phyloP scores from a whole-genome alignment of 2,113 vertebrate genomes.

The Sebastes fasciatus region DNA sequence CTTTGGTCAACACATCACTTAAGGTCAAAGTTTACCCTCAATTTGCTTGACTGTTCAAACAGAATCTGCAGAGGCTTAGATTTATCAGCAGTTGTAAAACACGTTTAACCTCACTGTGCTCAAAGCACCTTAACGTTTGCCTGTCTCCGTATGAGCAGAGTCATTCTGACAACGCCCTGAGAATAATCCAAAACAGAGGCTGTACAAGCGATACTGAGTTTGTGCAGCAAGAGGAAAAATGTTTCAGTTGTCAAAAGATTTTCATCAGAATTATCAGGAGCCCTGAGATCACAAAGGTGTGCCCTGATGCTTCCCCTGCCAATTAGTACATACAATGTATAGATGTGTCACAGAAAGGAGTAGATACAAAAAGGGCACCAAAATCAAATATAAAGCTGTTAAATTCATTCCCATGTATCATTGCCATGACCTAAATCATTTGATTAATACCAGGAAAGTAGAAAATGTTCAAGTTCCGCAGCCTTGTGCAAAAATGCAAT shows the following conservation, averaged over 20 bases:
- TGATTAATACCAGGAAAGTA: not conserved
- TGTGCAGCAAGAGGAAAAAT: not conserved
- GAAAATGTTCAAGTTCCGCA: not conserved
- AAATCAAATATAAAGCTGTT: not conserved
- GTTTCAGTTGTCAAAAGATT: slow-evolving; percentile 20
- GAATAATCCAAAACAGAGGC: not conserved
- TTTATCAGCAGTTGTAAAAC: slow-evolving; percentile 13
- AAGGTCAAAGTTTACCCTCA: slow-evolving; percentile 21
- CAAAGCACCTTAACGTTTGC: not conserved
- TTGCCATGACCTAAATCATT: not conserved
- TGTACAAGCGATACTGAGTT: not conserved
- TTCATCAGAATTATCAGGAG: slow-evolving; percentile 16
- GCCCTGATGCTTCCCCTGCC: not conserved
- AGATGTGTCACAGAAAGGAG: not conserved
- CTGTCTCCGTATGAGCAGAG: not conserved
- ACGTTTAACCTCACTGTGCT: not conserved
- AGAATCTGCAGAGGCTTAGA: slow-evolving; percentile 15
- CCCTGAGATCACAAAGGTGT: not conserved
- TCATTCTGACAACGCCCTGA: slow-evolving; percentile 1
- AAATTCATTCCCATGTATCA: slow-evolving; percentile 5
- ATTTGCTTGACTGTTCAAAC: slow-evolving; percentile 48
- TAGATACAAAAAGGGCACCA: slow-evolving; percentile 2
- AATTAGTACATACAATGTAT: not conserved
- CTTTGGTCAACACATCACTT: slow-evolving; percentile 46
- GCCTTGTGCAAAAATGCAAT: rapidly evolving